Conservation (phyloP, 2,888 invertebrate species). For the Scaeva pyrastri region DNA sequence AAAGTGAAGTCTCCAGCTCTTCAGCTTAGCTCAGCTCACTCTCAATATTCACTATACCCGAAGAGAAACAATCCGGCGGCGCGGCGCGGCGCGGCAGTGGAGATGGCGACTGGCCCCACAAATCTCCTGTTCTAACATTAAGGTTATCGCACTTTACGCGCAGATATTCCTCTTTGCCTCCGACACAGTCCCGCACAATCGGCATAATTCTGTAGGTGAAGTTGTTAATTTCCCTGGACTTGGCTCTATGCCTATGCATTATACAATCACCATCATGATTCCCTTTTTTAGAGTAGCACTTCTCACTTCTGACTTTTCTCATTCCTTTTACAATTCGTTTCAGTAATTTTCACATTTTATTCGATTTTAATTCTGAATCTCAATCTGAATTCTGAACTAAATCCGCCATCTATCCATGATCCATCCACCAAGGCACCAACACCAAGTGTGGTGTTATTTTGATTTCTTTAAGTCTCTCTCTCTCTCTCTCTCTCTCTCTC, state of each 20-base stretch:
- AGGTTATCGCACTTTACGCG: constrained; percentile 74
- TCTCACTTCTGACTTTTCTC: background rate
- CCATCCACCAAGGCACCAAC: no score
- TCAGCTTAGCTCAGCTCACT: constrained; percentile 2
- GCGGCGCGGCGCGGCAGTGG: no score
- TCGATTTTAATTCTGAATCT: constrained; percentile 39
- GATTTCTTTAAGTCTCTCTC: constrained; percentile 40
- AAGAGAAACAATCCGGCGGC: no score
- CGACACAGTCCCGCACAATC: constrained; percentile 53
- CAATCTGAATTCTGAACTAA: constrained; percentile 17
- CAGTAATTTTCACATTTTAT: constrained; percentile 31
- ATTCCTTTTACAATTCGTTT: background rate
- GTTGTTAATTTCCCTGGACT: constrained; percentile 59
- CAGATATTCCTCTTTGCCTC: constrained; percentile 62
- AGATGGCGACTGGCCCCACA: constrained; percentile 43
- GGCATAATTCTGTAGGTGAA: constrained; percentile 66
- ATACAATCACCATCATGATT: constrained; percentile 7
- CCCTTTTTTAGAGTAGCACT: background rate
- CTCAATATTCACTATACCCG: background rate
- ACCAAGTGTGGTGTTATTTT: constrained; percentile 49
- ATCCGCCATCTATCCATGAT: background rate
- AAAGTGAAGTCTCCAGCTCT: constrained; percentile 4
- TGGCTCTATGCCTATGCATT: background rate
- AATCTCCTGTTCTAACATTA: constrained; percentile 66
- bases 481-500: background rate